Base-by-base conservation (phyloP, 2,888 invertebrate genomes). In the Dioctria rufipes region DNA sequence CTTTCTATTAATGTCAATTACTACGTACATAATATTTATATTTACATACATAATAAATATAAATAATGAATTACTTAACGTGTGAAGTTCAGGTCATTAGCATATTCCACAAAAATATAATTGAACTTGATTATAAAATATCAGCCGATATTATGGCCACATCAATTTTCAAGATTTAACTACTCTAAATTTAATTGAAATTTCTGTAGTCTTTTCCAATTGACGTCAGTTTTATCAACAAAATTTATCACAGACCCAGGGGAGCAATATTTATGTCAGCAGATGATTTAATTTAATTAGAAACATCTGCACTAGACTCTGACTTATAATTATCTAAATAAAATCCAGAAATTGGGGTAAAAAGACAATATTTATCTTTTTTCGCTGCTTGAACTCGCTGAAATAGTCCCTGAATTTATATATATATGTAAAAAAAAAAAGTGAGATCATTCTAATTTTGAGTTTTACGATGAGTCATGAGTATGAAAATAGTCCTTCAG, bases 231-330 rank as follows among this genome's bases (percentile, higher is more conserved):
- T 54, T n/a, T 54, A 8, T 54, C 54, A 6, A 46, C 9, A 46
- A 6, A 46, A 6, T 6, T 46, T 46, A 46, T 9, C 49, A 46
- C 49, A 6, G 9, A 54, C 4, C 54, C n/a, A 0, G 6, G 67
- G 13, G 49, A 8, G 49, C 49, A 49, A 69, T 69, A 69, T 51
- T 51, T 69, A 37, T 69, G 49, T 69, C 69, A 37, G 9, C 51
- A 39, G 11, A 11, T 39, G 69, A 69, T 69, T 69, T 51, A 69
- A 67, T 39, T 51, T 69, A 69, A 69, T 69, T 69, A 69, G 39
- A 51, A 69, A 39, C 69, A 69, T 69, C 69, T 67, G 67, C 46
- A 67, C 67, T 67, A 67, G 46, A 67, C 25, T 67, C 67, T 69
- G 51, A 51, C 69, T 51, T 69, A 69, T 69, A 69, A 69, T 37